Evolutionary conservation across 64 coral and sea anemone genomes (phyloP).

Genomic region (Astreopora myriophthalma): DNA sequence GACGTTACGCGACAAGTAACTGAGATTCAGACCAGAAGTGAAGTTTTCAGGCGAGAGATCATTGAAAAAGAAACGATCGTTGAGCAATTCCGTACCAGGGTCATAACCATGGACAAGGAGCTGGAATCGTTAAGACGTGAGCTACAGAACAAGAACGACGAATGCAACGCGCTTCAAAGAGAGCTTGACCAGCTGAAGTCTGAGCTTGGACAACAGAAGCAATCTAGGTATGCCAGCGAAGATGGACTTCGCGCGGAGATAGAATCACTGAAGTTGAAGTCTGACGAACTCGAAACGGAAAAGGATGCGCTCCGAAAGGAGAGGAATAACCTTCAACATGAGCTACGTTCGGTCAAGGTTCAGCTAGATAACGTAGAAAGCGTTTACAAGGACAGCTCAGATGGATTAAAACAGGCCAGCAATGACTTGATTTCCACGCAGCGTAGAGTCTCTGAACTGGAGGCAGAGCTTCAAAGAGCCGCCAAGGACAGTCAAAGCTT

Average conservation of each 20-base stretch:
- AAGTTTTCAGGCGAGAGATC: conserved; percentile 81
- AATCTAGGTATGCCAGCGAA: conserved; percentile 10
- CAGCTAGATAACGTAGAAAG: conserved; percentile 78
- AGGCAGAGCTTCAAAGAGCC: conserved; percentile 64
- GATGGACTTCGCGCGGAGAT: conserved; percentile 75
- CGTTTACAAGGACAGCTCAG: conserved; percentile 77
- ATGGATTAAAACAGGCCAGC: conserved; percentile 68
- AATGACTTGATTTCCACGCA: conserved; percentile 43
- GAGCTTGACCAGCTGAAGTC: conserved; percentile 67
- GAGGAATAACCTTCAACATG: conserved; percentile 76
- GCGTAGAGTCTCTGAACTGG: conserved; percentile 46
- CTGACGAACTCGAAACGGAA: conserved; percentile 79
- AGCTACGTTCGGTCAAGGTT: conserved; percentile 79
- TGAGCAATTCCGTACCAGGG: conserved; percentile 57
- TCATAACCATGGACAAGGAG: conserved; percentile 61
- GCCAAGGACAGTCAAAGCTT: conserved; percentile 52
- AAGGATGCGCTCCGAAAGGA: conserved; percentile 80
- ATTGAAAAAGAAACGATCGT: conserved; percentile 75
- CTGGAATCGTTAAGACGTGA: conserved; percentile 60
- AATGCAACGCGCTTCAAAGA: conserved; percentile 35
- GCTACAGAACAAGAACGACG: conserved; percentile 66
- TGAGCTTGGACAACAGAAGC: conserved; percentile 57
- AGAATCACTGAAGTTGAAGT: conserved; percentile 89
- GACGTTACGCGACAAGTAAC: conserved; percentile 74
- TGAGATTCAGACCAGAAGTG: conserved; percentile 74